These are phyloP conservation scores for Cyprinus carpio DNA, from an alignment of 2,113 vertebrate species.

Conservation along the genomic window DNA sequence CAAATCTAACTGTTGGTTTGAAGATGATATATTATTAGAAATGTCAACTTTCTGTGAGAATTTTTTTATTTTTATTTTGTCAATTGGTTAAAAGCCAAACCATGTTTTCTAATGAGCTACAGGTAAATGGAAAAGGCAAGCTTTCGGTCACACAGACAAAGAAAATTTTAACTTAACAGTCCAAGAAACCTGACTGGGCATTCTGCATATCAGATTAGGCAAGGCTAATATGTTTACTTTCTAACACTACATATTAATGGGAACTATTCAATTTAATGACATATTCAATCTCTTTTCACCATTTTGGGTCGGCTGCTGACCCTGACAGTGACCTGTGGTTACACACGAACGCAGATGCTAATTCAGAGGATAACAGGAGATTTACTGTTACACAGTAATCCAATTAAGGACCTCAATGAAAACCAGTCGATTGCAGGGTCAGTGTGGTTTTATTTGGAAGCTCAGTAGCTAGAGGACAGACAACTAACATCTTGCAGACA, in stretches of 20 bases:
- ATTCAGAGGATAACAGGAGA: slow-evolving; percentile 2
- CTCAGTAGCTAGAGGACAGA: slow-evolving; percentile 27
- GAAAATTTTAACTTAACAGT: neutral
- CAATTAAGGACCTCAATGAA: slow-evolving; percentile 37
- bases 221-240: too few relatives aligned
- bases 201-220: neutral
- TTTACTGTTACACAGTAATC: slow-evolving; percentile 16
- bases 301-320: neutral
- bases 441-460: slow-evolving; percentile 32
- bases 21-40: too few relatives aligned
- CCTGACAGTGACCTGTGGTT: neutral
- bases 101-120: neutral
- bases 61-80: too few relatives aligned
- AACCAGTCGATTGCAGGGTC: neutral
- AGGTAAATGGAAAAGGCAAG: neutral
- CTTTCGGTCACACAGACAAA: neutral
- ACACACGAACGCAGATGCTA: neutral
- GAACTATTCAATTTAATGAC: neutral
- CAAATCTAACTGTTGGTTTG: neutral
- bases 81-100: neutral
- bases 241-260: neutral
- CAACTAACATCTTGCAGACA: slow-evolving; percentile 35
- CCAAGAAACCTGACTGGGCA: neutral
- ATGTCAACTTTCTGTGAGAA: too few relatives aligned
- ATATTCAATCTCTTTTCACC: neutral